Percentiles rank a stretch among this genome's conserved stretches.
Evolutionary conservation across 2,113 vertebrate genomes (phyloP).

Genomic region (Apistogramma diplotaenia): DNA sequence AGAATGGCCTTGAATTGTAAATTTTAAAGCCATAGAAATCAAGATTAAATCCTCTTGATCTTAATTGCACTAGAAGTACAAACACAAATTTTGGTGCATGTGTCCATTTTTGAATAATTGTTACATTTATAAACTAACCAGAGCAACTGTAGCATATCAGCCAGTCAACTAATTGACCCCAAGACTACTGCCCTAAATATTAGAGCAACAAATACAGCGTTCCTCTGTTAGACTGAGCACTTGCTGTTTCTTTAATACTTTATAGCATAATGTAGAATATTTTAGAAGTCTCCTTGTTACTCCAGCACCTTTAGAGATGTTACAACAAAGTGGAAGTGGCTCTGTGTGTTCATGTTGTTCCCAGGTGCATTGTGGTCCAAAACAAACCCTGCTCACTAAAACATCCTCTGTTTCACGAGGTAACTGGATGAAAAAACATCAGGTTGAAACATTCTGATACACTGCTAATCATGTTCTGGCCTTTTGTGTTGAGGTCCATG

Average conservation of each 20-base stretch:
- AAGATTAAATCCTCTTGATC: no score
- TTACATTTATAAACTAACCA: background rate
- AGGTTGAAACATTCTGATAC: background rate
- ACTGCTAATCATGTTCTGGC: background rate
- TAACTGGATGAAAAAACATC: background rate
- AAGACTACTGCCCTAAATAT: background rate
- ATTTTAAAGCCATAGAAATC: no score
- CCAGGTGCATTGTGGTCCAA: background rate
- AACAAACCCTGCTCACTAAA: background rate
- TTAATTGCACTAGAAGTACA: no score
- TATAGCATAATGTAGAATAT: background rate
- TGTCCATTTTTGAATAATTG: no score
- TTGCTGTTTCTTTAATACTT: background rate
- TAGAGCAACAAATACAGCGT: background rate
- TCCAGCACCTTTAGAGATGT: background rate
- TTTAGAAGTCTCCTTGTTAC: background rate
- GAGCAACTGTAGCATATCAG: background rate
- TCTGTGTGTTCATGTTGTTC: background rate
- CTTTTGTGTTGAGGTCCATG: slow-evolving; percentile 18
- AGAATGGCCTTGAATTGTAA: no score
- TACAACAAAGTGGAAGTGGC: no score
- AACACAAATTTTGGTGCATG: no score
- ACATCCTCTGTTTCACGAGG: background rate
- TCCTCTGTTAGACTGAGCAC: background rate
- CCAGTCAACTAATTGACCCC: background rate